phyloP scores from a whole-genome alignment of 2,888 invertebrate species.

The Auanema freiburgensis region DNA sequence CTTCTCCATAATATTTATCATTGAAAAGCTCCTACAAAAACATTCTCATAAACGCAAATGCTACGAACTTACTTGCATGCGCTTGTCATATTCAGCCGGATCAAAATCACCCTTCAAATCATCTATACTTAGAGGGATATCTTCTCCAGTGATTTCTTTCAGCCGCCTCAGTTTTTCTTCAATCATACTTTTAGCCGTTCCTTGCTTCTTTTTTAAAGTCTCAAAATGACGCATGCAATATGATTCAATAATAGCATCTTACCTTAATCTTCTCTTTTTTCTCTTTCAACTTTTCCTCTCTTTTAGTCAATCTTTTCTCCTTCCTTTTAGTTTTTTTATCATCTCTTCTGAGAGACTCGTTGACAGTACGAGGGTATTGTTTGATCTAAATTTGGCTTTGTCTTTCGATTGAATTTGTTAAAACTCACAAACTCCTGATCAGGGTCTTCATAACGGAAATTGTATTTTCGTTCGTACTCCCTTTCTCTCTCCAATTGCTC shows the following conservation, averaged over 20 bases:
- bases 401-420: no score
- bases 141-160: slow-evolving; percentile 84
- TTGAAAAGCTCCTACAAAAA: slow-evolving; percentile 75
- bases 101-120: slow-evolving; percentile 76
- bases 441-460: slow-evolving; percentile 94
- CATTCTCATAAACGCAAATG: slow-evolving; percentile 1
- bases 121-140: slow-evolving; percentile 75
- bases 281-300: slow-evolving; percentile 69
- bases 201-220: slow-evolving; percentile 65
- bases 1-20: slow-evolving; percentile 79
- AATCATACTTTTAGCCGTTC: slow-evolving; percentile 80
- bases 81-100: slow-evolving; percentile 58
- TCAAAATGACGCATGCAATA: no score
- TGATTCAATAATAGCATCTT: slow-evolving; percentile 72
- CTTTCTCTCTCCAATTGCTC: slow-evolving; percentile 77
- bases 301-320: slow-evolving; percentile 74
- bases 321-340: slow-evolving; percentile 63
- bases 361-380: slow-evolving; percentile 86
- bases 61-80: slow-evolving; percentile 48
- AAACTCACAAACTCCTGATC: slow-evolving; percentile 77
- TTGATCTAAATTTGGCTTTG: slow-evolving; percentile 73
- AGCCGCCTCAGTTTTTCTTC: slow-evolving; percentile 83
- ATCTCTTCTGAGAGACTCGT: slow-evolving; percentile 76
- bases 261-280: slow-evolving; percentile 82
- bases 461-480: slow-evolving; percentile 89